Base-by-base conservation (phyloP, 2,888 invertebrate genomes). In the Clanis bilineata region DNA sequence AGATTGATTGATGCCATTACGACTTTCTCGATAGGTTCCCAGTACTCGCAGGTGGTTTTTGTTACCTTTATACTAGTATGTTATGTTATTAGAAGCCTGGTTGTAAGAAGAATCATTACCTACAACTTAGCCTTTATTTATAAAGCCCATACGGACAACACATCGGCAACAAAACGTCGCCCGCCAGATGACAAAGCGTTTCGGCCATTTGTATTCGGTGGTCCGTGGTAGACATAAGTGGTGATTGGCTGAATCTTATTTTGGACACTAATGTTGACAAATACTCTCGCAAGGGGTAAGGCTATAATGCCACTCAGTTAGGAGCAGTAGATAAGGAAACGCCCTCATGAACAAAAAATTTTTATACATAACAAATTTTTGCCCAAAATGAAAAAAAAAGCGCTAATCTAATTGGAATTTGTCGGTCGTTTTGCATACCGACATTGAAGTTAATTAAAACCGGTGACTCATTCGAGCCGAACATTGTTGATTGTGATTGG, bases 1-100 rank as follows among this genome's bases (percentile, higher is more conserved):
- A 51, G 51, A 51, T 51, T 51, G 51, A 51, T 51, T 51, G 51
- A 32, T 51, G 51, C 51, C 28, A 51, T 51, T 51, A 51, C 51
- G 18, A 51, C 32, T 32, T 32, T 51, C 51, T 51, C 18, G 32
- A 18, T 51, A 51, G 32, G 32, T 51, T 51, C 51, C 51, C 32
- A 51, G 47, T 32, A 32, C 32, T 12, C 22, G 51, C 51, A 15
- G 51, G 10, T 51, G 18, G 47, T 51, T 51, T 51, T 51, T 51
- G 32, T 51, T 4, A 15, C 10, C 51, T 18, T 28, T 51, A 51
- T 28, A 28, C 28, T 51, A 15, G 47, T 28, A 18, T 18, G 32
- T 18, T 32, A 51, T 32, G 51, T 32, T 51, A 51, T 51, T 51
- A 51, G 32, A 32, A 51, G 18, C 51, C 28, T 18, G 51, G 28